Conservation (phyloP, 2,797 vertebrate genomes). For the Melanotaenia trifasciata region DNA sequence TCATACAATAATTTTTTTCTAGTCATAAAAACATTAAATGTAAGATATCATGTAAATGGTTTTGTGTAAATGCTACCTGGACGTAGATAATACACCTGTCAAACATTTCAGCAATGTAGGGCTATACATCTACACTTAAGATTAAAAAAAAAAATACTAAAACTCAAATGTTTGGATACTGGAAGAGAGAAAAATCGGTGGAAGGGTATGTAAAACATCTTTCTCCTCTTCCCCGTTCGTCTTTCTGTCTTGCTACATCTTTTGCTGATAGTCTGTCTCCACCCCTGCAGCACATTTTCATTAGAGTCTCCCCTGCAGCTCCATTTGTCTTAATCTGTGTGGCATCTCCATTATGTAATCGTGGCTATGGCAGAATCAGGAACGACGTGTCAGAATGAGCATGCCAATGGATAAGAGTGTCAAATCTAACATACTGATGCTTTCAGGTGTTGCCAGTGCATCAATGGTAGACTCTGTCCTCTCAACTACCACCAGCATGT, state of each 20-base stretch:
- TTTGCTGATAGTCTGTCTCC: background rate
- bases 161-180: too few species aligned
- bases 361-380: background rate
- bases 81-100: too few species aligned
- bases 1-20: too few species aligned
- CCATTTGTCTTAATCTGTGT: background rate
- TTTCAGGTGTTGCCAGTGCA: slow-evolving; percentile 1
- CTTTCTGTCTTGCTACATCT: background rate
- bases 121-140: too few species aligned
- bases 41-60: too few species aligned
- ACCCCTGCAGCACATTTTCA: background rate
- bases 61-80: too few species aligned
- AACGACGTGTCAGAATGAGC: background rate
- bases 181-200: too few species aligned
- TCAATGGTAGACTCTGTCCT: background rate
- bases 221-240: background rate
- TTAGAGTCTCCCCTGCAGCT: background rate
- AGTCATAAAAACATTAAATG: too few species aligned
- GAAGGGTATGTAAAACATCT: too few species aligned
- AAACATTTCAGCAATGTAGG: too few species aligned
- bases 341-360: background rate
- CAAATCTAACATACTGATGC: slow-evolving; percentile 75
- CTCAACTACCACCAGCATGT: background rate
- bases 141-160: too few species aligned
- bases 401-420: slow-evolving; percentile 63